A percentile compares a stretch with the other conserved stretches of the same genome.
phyloP scores from a whole-genome alignment of 2,113 vertebrate genomes.

The Urocitellus parryii region DNA sequence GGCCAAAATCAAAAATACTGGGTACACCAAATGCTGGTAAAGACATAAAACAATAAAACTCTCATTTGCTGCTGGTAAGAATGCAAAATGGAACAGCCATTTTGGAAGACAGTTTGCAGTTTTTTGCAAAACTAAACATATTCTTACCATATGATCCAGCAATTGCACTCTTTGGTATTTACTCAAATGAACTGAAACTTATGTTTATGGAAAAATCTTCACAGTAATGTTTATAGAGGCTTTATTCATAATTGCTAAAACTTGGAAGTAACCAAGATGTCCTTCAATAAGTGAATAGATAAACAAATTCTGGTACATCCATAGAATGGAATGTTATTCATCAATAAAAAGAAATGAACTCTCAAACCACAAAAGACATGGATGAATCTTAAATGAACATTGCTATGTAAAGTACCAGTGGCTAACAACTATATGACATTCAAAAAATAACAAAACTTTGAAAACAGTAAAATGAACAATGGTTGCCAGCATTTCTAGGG shows the following conservation, averaged over 20 bases:
- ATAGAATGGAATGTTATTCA: not conserved
- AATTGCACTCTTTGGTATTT: not conserved
- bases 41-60: not conserved
- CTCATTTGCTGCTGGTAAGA: not conserved
- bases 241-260: constrained; percentile 4
- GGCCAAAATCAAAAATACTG: not conserved
- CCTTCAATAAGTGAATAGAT: not conserved
- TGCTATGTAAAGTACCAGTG: not conserved
- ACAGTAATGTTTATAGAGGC: not conserved
- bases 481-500: not conserved
- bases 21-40: not conserved
- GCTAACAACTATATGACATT: not conserved
- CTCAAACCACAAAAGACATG: not conserved
- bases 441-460: not conserved
- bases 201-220: not conserved
- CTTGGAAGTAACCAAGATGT: constrained; percentile 2
- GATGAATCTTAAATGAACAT: not conserved
- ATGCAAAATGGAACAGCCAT: not conserved
- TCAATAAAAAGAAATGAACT: not conserved
- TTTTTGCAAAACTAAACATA: not conserved
- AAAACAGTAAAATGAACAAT: not conserved
- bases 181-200: not conserved
- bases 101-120: not conserved
- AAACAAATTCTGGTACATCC: not conserved
- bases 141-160: not conserved